These are phyloP conservation scores for Setophaga petechia DNA, from an alignment of 2,113 vertebrate species.

Conservation along the genomic window DNA sequence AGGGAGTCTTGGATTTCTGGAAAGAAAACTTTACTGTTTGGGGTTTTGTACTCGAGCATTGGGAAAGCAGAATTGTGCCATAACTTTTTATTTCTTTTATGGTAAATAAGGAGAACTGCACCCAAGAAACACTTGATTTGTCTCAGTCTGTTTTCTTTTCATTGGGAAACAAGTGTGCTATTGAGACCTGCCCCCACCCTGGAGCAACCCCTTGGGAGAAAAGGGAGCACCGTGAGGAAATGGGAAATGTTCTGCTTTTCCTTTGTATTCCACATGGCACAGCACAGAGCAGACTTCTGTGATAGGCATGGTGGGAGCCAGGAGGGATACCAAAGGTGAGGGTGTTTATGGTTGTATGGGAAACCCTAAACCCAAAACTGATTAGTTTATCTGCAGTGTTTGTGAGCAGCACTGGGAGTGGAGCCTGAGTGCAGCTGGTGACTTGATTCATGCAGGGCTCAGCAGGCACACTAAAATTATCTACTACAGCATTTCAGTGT, in stretches of 20 bases:
- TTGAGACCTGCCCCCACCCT: neutral
- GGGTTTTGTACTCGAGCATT: neutral
- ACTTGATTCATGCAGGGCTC: neutral
- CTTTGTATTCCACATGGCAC: neutral
- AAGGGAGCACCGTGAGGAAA: neutral
- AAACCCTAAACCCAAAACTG: neutral
- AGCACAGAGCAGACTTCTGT: neutral
- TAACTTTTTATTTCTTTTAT: rapidly evolving
- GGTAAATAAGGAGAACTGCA: neutral
- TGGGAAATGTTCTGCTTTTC: neutral
- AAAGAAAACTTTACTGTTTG: neutral
- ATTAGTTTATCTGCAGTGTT: neutral
- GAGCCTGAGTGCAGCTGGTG: neutral
- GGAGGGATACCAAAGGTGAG: neutral
- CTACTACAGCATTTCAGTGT: neutral
- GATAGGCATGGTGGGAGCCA: neutral
- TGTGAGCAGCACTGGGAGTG: neutral
- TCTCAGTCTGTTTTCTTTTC: neutral
- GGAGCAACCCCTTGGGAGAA: neutral
- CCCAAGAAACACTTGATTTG: neutral
- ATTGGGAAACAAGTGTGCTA: neutral
- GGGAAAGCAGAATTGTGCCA: neutral
- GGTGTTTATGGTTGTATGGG: neutral
- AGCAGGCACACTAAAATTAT: neutral
- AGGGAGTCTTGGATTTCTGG: neutral